Conservation (phyloP, 2,113 vertebrate species). For the Coracopsis vasa region DNA sequence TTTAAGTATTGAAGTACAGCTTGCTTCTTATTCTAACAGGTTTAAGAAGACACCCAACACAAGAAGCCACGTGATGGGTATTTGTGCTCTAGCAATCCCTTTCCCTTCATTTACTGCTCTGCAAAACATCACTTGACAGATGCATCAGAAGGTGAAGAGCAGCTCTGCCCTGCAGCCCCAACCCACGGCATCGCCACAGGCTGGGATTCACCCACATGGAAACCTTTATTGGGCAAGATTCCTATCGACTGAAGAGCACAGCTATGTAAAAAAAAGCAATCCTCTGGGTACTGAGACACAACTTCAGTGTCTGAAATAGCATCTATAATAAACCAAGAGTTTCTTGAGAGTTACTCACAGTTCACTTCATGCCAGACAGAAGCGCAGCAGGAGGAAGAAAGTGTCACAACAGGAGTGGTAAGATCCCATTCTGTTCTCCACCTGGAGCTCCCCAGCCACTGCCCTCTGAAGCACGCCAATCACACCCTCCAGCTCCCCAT, state of each 20-base stretch:
- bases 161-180: neutral
- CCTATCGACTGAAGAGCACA: neutral
- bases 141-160: neutral
- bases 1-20: neutral
- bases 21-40: neutral
- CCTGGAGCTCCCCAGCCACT: neutral
- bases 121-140: neutral
- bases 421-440: neutral
- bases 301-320: neutral
- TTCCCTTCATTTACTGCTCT: neutral
- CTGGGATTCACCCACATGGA: neutral
- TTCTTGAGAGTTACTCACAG: neutral
- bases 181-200: neutral
- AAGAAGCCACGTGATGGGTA: accelerated
- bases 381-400: neutral
- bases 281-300: neutral
- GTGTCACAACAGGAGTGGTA: neutral
- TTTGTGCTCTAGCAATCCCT: neutral
- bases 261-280: neutral
- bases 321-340: neutral
- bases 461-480: neutral
- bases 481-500: neutral
- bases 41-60: neutral
- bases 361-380: neutral
- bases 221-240: neutral